Evolutionary conservation across 2,113 vertebrate species (phyloP).

Genomic region (Spheniscus mendiculus): DNA sequence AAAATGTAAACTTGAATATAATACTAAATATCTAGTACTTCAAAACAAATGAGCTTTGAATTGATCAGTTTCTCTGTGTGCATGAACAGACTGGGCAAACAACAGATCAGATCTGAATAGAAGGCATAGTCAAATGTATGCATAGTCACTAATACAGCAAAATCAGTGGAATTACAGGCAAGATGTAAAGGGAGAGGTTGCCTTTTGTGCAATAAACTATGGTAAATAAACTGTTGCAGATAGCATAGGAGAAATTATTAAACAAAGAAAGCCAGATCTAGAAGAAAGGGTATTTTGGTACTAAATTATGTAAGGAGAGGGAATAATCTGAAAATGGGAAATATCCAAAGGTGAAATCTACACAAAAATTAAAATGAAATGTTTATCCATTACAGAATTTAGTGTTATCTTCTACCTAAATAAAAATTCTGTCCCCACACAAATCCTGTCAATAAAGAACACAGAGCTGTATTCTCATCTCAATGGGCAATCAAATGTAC

Average conservation of each 20-base stretch:
- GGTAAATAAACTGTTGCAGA: neutral
- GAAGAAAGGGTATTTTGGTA: neutral
- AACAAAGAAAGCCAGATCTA: neutral
- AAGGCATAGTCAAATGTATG: neutral
- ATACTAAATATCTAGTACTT: neutral
- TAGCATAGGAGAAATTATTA: neutral
- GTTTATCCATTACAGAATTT: neutral
- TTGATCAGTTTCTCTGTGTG: neutral
- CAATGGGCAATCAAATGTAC: neutral
- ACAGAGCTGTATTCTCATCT: neutral
- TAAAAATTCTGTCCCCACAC: neutral
- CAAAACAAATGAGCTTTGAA: neutral
- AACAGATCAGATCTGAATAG: neutral
- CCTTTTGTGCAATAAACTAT: neutral
- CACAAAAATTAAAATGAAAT: neutral
- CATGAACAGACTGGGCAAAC: neutral
- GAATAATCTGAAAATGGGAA: neutral
- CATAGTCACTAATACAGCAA: neutral
- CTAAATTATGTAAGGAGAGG: neutral
- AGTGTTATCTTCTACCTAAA: neutral
- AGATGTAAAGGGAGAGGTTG: neutral
- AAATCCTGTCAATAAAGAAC: neutral
- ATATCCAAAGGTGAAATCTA: neutral
- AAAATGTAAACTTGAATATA: neutral
- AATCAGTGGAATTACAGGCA: neutral